These are phyloP conservation scores for Exephanes ischioxanthus DNA, from an alignment of 2,888 invertebrate species.

Conservation along the genomic window DNA sequence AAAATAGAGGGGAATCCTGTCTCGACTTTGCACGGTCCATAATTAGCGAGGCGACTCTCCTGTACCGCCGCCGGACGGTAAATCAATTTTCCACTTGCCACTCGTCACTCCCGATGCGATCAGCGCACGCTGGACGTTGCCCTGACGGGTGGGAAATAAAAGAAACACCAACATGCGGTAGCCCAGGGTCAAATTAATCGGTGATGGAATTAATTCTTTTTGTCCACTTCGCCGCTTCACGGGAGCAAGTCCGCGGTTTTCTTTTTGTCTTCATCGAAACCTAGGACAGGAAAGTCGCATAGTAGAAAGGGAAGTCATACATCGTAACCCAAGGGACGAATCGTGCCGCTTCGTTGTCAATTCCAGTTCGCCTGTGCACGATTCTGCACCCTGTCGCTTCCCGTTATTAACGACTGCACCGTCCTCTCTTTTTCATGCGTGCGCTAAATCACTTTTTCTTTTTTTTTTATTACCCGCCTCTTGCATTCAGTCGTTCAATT, in stretches of 20 bases:
- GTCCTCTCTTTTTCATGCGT: conserved; percentile 21
- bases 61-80: conserved; percentile 50
- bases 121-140: conserved; percentile 22
- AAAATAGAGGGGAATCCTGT: conserved; percentile 28
- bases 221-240: not conserved
- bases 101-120: conserved; percentile 46
- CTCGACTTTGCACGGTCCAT: conserved; percentile 56
- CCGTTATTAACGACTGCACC: conserved; percentile 55
- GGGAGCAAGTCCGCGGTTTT: not conserved
- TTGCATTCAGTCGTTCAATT: conserved; percentile 30
- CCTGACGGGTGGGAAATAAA: not conserved
- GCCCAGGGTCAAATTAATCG: not conserved
- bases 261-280: not conserved
- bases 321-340: conserved; percentile 9
- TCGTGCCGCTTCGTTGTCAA: conserved; percentile 36
- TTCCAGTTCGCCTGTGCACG: conserved; percentile 29
- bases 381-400: conserved; percentile 26
- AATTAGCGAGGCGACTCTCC: conserved; percentile 60
- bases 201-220: conserved; percentile 25
- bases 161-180: not conserved
- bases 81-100: conserved; percentile 62
- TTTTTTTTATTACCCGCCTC: conserved; percentile 30
- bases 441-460: conserved; percentile 59
- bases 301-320: conserved; percentile 19
- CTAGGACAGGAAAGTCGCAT: not conserved